Evolutionary conservation across 1,140 invertebrate genomes (phyloP).

Genomic region (Drosophila orosa): DNA sequence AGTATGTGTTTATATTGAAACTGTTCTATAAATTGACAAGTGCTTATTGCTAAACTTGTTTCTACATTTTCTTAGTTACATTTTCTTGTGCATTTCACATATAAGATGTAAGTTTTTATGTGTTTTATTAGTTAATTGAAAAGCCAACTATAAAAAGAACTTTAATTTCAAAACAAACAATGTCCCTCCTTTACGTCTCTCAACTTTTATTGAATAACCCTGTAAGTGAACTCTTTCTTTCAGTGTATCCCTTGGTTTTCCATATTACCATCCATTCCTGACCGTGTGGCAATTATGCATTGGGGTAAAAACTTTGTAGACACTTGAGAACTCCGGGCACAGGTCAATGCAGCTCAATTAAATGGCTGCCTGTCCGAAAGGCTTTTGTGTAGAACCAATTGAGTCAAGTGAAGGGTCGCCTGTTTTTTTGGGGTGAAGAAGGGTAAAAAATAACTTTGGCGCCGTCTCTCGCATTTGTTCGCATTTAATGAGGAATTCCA

Average conservation of each 20-base stretch:
- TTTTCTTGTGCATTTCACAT: no score
- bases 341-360: slow-evolving; percentile 74
- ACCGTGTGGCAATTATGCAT: slow-evolving; percentile 56
- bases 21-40: no score
- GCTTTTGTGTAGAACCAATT: slow-evolving; percentile 40
- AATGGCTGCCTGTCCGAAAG: slow-evolving; percentile 42
- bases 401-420: slow-evolving; percentile 30
- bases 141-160: no score
- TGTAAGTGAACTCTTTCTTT: background rate
- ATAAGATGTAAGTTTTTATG: no score
- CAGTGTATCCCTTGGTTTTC: background rate
- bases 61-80: no score
- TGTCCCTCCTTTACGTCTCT: no score
- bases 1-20: no score
- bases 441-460: slow-evolving; percentile 54
- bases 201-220: no score
- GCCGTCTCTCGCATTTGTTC: slow-evolving; percentile 36
- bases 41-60: no score
- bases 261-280: slow-evolving; percentile 2
- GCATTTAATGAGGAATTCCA: slow-evolving; percentile 51
- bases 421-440: background rate
- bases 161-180: no score
- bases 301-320: slow-evolving; percentile 51
- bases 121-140: no score
- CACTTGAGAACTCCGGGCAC: slow-evolving; percentile 57